These are phyloP conservation scores for Mesembrinibis cayennensis DNA, from an alignment of 2,113 vertebrate species.

Conservation along the genomic window DNA sequence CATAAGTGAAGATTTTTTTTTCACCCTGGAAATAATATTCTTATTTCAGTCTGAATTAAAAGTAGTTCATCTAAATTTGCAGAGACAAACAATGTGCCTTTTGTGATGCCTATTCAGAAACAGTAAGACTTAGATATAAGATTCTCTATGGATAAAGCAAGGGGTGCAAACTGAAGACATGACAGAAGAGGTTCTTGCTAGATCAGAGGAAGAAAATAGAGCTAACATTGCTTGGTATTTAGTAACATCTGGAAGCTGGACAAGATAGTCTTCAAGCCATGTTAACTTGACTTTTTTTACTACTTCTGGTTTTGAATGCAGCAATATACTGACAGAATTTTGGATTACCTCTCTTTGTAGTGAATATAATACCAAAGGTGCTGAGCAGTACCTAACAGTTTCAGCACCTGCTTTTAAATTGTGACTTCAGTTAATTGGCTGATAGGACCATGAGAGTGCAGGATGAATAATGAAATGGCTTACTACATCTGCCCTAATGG, in stretches of 20 bases:
- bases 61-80: background rate
- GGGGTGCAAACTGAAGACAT: background rate
- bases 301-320: background rate
- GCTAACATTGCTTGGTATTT: background rate
- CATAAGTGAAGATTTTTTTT: background rate
- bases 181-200: background rate
- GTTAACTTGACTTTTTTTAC: background rate
- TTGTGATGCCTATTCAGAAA: background rate
- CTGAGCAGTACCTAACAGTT: background rate
- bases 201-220: background rate
- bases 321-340: background rate
- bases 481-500: background rate
- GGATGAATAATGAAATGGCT: background rate
- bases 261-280: background rate
- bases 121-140: background rate
- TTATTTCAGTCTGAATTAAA: background rate
- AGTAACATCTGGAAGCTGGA: background rate
- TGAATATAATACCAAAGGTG: background rate
- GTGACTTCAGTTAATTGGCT: background rate
- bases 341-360: background rate
- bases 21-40: background rate
- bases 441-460: background rate
- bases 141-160: background rate
- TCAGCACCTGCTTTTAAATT: background rate
- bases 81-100: background rate